phyloP scores from a whole-genome alignment of 2,888 invertebrate species.

The Nomada fabriciana region DNA sequence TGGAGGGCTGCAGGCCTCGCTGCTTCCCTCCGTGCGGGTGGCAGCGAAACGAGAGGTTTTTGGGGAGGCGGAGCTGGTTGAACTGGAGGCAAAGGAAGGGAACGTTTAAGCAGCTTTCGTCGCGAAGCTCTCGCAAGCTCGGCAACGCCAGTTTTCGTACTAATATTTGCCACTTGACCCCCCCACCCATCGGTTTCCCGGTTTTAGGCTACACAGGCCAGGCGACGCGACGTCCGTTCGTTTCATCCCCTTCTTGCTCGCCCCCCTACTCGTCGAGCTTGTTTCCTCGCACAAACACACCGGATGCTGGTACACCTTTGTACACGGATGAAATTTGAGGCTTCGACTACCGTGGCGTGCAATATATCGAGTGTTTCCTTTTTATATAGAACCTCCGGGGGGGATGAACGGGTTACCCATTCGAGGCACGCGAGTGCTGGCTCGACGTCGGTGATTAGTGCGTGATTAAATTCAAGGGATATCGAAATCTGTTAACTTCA shows the following conservation, averaged over 20 bases:
- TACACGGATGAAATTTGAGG: constrained; percentile 48
- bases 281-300: constrained; percentile 29
- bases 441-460: constrained; percentile 8
- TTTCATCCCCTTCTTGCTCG: constrained; percentile 53
- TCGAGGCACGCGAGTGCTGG: not conserved
- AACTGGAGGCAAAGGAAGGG: constrained; percentile 62
- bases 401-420: constrained; percentile 1
- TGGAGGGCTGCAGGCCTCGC: constrained; percentile 61
- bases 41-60: constrained; percentile 56
- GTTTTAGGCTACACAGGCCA: constrained; percentile 46
- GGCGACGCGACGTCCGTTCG: constrained; percentile 56
- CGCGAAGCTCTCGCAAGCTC: constrained; percentile 77
- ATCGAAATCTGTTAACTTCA: not conserved
- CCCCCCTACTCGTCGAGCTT: constrained; percentile 12
- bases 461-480: not conserved
- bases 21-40: constrained; percentile 61
- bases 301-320: constrained; percentile 11
- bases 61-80: constrained; percentile 60
- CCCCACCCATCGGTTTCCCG: constrained; percentile 63
- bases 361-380: constrained; percentile 32
- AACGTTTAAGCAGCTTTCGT: constrained; percentile 83
- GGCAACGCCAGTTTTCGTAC: constrained; percentile 82
- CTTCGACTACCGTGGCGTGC: constrained; percentile 8
- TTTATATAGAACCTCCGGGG: not conserved
- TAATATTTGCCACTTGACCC: constrained; percentile 84